phyloP scores from a whole-genome alignment of 1,140 invertebrate species.

The Metopolophium dirhodum region DNA sequence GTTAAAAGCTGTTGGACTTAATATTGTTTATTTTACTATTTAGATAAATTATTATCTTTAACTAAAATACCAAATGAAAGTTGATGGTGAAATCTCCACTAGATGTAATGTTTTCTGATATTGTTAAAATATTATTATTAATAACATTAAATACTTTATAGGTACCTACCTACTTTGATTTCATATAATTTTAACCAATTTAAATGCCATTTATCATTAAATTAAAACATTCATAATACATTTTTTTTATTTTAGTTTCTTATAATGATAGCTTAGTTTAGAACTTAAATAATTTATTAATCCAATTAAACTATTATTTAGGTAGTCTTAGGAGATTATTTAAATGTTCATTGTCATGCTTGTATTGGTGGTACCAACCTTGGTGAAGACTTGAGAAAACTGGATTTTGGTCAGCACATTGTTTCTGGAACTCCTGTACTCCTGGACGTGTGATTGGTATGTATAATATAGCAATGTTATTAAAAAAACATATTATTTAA shows the following conservation, averaged over 20 bases:
- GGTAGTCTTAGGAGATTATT: conserved; percentile 97
- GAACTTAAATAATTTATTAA: not conserved
- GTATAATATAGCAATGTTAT: not conserved
- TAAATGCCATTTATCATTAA: too few relatives aligned
- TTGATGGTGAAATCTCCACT: too few relatives aligned
- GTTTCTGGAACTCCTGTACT: conserved; percentile 98
- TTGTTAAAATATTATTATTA: not conserved
- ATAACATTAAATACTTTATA: not conserved
- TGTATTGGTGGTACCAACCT: conserved; percentile 99
- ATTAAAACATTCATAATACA: not conserved
- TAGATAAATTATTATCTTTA: too few relatives aligned
- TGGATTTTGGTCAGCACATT: conserved; percentile 98
- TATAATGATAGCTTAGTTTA: not conserved
- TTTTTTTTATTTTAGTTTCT: too few relatives aligned
- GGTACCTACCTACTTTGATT: not conserved
- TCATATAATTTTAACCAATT: not conserved
- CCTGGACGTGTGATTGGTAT: conserved; percentile 96
- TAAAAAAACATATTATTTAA: conserved; percentile 22
- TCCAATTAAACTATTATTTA: conserved; percentile 60
- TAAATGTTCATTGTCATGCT: conserved; percentile 99
- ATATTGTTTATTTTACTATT: too few relatives aligned
- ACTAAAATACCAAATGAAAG: too few relatives aligned
- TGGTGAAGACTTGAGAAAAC: conserved; percentile 96
- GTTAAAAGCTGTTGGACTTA: too few relatives aligned
- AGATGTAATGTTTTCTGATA: too few relatives aligned